These are phyloP conservation scores for Bombylius discolor DNA, from an alignment of 2,888 invertebrate genomes.

Conservation along the genomic window DNA sequence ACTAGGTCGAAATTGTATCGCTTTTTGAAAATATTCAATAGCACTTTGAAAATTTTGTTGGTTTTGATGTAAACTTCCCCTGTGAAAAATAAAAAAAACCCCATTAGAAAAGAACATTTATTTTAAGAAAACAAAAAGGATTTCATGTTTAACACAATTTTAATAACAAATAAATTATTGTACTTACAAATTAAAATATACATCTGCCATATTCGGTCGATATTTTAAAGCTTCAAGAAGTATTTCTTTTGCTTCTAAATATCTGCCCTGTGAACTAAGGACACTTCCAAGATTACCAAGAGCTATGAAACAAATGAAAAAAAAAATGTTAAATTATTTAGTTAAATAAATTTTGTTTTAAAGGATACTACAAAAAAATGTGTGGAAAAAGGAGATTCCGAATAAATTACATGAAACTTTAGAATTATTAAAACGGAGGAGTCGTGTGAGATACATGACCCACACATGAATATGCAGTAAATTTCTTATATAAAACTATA, in stretches of 20 bases:
- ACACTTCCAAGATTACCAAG: constrained; percentile 95
- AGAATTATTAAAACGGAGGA: too few relatives aligned
- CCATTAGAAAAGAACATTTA: too few relatives aligned
- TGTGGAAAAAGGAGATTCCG: too few relatives aligned
- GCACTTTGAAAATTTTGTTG: constrained; percentile 78
- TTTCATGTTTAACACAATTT: too few relatives aligned
- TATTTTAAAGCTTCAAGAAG: constrained; percentile 80
- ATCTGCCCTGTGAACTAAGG: constrained; percentile 75
- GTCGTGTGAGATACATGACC: too few relatives aligned
- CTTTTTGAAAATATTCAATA: constrained; percentile 78
- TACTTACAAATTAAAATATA: constrained; percentile 97
- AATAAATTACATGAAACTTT: too few relatives aligned
- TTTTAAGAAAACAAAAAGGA: too few relatives aligned
- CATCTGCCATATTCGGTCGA: constrained; percentile 96
- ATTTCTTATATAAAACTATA: too few relatives aligned
- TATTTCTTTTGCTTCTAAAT: constrained; percentile 79
- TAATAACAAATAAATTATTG: neutral
- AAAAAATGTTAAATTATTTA: neutral
- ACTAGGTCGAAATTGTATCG: constrained; percentile 84
- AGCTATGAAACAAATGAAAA: constrained; percentile 47
- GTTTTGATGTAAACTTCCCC: constrained; percentile 83
- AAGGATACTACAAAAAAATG: too few relatives aligned
- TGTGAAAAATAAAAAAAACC: constrained; percentile 43
- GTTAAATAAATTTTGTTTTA: neutral
- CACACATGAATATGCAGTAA: too few relatives aligned